phyloP scores from a whole-genome alignment of 2,113 vertebrate species.

The human region GRCh38 chr4:27664001-27664500 shows the following conservation, averaged over 20 bases:
- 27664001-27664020: too few relatives aligned
- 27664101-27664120: too few relatives aligned
- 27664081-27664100: too few relatives aligned
- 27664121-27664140: too few relatives aligned
- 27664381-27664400: background rate
- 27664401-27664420: background rate
- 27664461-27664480: background rate
- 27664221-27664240: background rate
- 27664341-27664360: background rate
- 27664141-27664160: too few relatives aligned
- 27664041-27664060: too few relatives aligned
- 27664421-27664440: background rate
- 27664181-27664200: background rate
- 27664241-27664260: background rate
- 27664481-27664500: background rate
- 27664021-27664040: too few relatives aligned
- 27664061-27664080: too few relatives aligned
- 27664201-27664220: slow-evolving; percentile 33
- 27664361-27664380: background rate
- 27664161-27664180: background rate
- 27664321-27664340: background rate
- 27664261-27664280: background rate
- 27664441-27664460: slow-evolving; percentile 17
- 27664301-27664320: background rate
- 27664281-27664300: slow-evolving; percentile 1